Evolutionary conservation across 2,113 vertebrate genomes (phyloP).

Genomic region (Bettongia penicillata): DNA sequence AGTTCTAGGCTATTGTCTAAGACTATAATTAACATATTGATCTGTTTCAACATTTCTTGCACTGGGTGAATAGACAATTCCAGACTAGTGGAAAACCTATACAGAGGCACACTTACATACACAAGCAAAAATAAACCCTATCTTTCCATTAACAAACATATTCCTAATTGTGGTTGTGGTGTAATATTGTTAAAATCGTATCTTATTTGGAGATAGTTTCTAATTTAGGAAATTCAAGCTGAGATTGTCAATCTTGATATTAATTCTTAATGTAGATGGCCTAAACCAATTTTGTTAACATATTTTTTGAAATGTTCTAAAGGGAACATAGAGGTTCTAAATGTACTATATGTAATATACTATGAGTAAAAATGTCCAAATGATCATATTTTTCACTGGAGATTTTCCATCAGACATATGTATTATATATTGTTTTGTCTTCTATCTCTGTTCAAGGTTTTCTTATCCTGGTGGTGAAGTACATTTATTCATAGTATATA

Average conservation of each 20-base stretch:
- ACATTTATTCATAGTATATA: slow-evolving; percentile 42
- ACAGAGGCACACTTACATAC: neutral
- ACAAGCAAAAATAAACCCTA: neutral
- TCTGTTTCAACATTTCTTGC: neutral
- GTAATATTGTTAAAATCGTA: neutral
- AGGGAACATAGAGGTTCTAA: neutral
- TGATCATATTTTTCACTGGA: slow-evolving; percentile 19
- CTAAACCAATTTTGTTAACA: slow-evolving; percentile 25
- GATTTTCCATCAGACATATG: neutral
- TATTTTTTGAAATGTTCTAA: neutral
- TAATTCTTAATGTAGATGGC: slow-evolving; percentile 26
- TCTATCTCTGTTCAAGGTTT: slow-evolving; percentile 40
- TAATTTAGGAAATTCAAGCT: neutral
- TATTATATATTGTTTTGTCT: slow-evolving; percentile 5
- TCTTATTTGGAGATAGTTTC: neutral
- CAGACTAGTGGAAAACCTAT: neutral
- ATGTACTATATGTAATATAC: neutral
- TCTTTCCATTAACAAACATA: neutral
- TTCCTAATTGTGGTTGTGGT: neutral
- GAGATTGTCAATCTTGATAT: neutral
- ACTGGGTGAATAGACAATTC: neutral
- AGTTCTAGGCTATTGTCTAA: neutral
- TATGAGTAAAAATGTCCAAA: slow-evolving; percentile 36
- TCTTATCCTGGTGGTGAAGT: neutral
- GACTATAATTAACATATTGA: neutral